Percentiles rank a stretch among this genome's conserved stretches.
These are phyloP conservation scores for Labeo rohita DNA, from an alignment of 2,113 vertebrate species.

Conservation along the genomic window DNA sequence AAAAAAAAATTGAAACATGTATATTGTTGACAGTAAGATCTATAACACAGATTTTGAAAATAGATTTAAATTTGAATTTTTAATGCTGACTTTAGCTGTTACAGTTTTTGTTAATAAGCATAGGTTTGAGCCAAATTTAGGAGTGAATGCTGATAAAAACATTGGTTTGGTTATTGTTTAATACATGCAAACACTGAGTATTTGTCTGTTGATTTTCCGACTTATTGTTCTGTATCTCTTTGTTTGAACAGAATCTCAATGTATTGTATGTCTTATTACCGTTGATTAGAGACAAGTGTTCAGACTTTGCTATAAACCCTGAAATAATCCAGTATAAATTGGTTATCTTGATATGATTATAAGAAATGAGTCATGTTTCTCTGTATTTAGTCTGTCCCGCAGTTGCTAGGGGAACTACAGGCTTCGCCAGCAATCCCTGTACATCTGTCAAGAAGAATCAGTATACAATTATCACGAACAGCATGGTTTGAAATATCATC, in stretches of 20 bases:
- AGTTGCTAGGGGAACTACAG: conserved; percentile 35
- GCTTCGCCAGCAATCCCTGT: background rate
- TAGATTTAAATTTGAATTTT: background rate
- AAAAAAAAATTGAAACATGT: background rate
- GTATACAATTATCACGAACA: background rate
- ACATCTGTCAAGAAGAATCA: background rate
- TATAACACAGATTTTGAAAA: background rate
- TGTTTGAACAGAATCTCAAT: background rate
- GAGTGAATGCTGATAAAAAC: background rate
- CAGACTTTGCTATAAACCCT: conserved; percentile 11
- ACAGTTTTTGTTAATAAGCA: background rate
- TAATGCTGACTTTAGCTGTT: background rate
- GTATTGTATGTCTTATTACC: background rate
- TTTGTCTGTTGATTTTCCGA: background rate
- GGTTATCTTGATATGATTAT: background rate
- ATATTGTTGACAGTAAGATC: background rate
- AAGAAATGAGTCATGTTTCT: conserved; percentile 6
- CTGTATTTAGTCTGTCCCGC: background rate
- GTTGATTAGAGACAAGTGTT: background rate
- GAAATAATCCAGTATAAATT: background rate
- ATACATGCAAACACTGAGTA: background rate
- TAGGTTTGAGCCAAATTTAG: background rate
- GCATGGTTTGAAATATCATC: background rate
- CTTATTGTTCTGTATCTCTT: background rate
- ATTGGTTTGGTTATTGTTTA: background rate